phyloP scores from a whole-genome alignment of 2,797 vertebrate genomes.

The Carcharodon carcharias region DNA sequence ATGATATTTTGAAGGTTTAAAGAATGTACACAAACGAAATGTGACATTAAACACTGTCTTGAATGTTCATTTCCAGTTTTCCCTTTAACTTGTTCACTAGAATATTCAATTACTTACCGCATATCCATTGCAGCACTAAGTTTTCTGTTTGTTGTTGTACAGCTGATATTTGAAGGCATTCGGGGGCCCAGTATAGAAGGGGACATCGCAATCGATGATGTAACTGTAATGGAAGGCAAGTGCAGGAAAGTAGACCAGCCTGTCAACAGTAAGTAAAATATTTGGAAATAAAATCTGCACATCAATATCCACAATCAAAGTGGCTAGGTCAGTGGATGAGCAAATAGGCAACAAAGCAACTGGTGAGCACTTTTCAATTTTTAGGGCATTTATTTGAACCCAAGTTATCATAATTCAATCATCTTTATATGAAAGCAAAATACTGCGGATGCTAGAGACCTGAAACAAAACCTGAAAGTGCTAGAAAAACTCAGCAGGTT shows the following conservation, averaged over 20 bases:
- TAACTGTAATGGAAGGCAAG: slow-evolving; percentile 88
- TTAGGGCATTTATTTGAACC: neutral
- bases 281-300: neutral
- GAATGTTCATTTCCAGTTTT: neutral
- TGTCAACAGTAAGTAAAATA: slow-evolving; percentile 72
- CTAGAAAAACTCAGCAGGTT: too few species aligned
- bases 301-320: neutral
- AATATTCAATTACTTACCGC: neutral
- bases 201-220: slow-evolving; percentile 91
- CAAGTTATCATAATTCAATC: neutral
- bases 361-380: neutral
- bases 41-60: neutral
- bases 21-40: neutral
- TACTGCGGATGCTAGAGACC: too few species aligned
- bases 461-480: too few species aligned
- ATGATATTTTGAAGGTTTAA: neutral
- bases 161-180: slow-evolving; percentile 93
- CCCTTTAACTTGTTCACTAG: neutral
- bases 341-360: neutral
- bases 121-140: neutral
- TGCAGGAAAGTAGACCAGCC: slow-evolving; percentile 77
- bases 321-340: neutral
- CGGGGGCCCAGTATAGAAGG: slow-evolving; percentile 91
- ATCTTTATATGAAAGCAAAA: neutral
- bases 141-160: slow-evolving; percentile 38